Evolutionary conservation across 2,113 vertebrate species (phyloP).

Genomic region (Colistium nudipinnis): DNA sequence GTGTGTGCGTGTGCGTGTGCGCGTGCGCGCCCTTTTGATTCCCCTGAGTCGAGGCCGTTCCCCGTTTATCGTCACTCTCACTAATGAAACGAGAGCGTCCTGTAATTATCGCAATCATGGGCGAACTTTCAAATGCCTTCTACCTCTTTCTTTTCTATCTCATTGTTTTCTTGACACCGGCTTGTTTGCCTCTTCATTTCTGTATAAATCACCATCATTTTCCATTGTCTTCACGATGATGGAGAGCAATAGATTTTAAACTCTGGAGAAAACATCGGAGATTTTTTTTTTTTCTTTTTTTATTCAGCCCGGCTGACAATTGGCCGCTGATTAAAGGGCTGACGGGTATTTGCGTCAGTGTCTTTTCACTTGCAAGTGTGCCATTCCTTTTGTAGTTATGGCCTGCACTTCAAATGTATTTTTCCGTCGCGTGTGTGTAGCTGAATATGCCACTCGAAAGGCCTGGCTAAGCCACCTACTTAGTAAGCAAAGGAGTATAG

Average conservation of each 20-base stretch:
- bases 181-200: constrained; percentile 14
- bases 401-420: constrained; percentile 32
- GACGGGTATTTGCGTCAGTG: constrained; percentile 42
- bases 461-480: constrained; percentile 17
- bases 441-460: constrained; percentile 27
- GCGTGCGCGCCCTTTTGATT: constrained; percentile 42
- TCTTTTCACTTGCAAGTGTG: constrained; percentile 16
- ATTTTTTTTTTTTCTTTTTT: constrained; percentile 45
- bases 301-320: constrained; percentile 50
- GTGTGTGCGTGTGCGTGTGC: constrained; percentile 19
- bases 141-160: neutral
- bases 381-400: constrained; percentile 42
- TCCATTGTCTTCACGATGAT: neutral
- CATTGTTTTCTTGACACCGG: neutral
- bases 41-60: constrained; percentile 27
- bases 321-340: constrained; percentile 57
- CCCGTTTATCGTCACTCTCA: constrained; percentile 27
- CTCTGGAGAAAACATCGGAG: constrained; percentile 18
- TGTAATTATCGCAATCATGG: constrained; percentile 42
- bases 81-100: constrained; percentile 39
- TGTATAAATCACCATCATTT: neutral
- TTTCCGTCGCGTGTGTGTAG: constrained; percentile 19
- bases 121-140: constrained; percentile 24
- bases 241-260: constrained; percentile 17
- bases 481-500: constrained; percentile 26